phyloP scores from a whole-genome alignment of 2,888 invertebrate genomes.

The Erebia epiphron region DNA sequence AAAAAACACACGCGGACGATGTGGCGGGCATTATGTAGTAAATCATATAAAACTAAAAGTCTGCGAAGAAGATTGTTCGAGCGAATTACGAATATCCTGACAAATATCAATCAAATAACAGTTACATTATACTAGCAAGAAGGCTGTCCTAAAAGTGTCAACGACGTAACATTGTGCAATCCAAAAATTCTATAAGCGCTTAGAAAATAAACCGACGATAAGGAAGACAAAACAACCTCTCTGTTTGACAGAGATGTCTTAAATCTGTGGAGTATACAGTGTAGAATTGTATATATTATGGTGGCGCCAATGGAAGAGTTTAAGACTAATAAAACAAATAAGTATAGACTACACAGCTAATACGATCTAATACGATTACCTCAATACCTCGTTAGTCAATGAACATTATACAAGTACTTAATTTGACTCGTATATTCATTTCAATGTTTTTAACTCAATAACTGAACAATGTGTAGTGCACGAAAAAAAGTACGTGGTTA shows the following conservation, averaged over 20 bases:
- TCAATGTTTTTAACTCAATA: not conserved
- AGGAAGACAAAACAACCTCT: conserved; percentile 17
- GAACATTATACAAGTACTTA: conserved; percentile 1
- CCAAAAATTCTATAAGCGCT: conserved; percentile 5
- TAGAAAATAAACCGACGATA: conserved; percentile 1
- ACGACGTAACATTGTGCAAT: conserved; percentile 9
- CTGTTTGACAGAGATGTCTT: conserved; percentile 2
- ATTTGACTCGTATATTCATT: conserved; percentile 5
- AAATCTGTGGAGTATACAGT: not conserved
- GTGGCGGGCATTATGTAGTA: too few relatives aligned
- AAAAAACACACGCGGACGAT: too few relatives aligned
- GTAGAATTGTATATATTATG: not conserved
- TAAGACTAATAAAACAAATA: conserved; percentile 5
- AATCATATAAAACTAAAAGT: too few relatives aligned
- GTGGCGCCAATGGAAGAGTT: not conserved
- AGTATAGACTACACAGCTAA: too few relatives aligned
- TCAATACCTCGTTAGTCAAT: conserved; percentile 9
- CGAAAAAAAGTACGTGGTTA: too few relatives aligned
- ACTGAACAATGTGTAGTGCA: too few relatives aligned
- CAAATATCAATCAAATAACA: not conserved
- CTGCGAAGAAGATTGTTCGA: not conserved
- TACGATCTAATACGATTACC: not conserved
- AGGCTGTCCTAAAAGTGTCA: conserved; percentile 5
- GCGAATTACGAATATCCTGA: not conserved
- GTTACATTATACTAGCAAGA: not conserved